phyloP scores from a whole-genome alignment of 2,888 invertebrate species.

The Hipparchia sbordonii region DNA sequence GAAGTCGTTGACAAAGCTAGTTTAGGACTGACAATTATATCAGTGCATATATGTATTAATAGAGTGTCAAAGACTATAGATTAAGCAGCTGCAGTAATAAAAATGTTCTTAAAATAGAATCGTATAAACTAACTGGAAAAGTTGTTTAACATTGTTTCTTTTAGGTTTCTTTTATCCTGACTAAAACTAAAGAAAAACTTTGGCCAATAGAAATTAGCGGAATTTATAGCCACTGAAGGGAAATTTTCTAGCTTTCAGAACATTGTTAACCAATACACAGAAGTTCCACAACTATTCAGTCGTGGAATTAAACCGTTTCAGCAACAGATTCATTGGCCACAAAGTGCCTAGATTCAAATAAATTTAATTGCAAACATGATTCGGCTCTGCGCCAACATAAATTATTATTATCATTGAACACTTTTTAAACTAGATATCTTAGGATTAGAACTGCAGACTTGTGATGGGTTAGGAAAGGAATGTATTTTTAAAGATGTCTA shows the following conservation, averaged over 20 bases:
- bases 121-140: background rate
- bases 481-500: too few relatives aligned
- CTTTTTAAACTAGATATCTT: too few relatives aligned
- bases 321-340: conserved; percentile 17
- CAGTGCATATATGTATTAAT: too few relatives aligned
- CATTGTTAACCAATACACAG: conserved; percentile 8
- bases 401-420: background rate
- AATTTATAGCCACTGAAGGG: conserved; percentile 2
- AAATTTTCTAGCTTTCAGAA: conserved; percentile 5
- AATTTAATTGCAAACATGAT: conserved; percentile 9
- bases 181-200: background rate
- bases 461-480: too few relatives aligned
- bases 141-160: background rate
- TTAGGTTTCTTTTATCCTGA: background rate
- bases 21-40: too few relatives aligned
- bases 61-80: background rate
- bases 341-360: conserved; percentile 6
- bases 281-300: background rate
- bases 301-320: conserved; percentile 4
- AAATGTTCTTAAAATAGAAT: background rate
- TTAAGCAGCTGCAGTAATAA: background rate
- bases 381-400: background rate
- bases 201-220: background rate
- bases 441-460: too few relatives aligned
- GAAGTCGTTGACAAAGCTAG: too few relatives aligned